Percentiles rank a stretch among this genome's conserved stretches.
phyloP scores from a whole-genome alignment of 2,797 vertebrate genomes.

The Sebastes glaucus region DNA sequence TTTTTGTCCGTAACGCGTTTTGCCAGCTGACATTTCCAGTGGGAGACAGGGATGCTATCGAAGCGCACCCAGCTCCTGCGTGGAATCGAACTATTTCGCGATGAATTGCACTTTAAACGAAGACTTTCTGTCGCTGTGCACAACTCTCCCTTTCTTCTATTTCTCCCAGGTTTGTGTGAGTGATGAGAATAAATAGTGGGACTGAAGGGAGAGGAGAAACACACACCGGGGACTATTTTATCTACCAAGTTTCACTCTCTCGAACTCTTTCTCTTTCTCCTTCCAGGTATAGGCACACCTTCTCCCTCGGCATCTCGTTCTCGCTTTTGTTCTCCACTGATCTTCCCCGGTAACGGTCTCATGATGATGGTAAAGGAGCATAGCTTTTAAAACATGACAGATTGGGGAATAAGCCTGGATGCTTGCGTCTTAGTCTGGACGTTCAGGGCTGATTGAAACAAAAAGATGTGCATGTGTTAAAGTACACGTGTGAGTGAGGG shows the following conservation, averaged over 20 bases:
- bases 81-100: constrained; percentile 22
- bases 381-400: not conserved
- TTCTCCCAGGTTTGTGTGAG: constrained; percentile 34
- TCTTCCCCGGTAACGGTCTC: not conserved
- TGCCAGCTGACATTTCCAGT: constrained; percentile 37
- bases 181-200: constrained; percentile 52
- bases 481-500: not conserved
- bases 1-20: constrained; percentile 10
- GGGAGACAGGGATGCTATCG: not conserved
- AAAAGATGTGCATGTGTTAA: not conserved
- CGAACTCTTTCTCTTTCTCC: constrained; percentile 8
- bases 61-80: not conserved
- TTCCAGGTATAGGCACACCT: constrained; percentile 11
- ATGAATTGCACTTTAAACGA: constrained; percentile 37
- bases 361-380: not conserved
- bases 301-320: constrained; percentile 18
- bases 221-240: constrained; percentile 38
- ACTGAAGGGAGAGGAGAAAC: constrained; percentile 32
- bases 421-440: not conserved
- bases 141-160: constrained; percentile 10
- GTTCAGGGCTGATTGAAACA: not conserved
- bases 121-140: not conserved
- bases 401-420: not conserved
- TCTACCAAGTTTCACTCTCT: constrained; percentile 25
- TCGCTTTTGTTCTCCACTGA: constrained; percentile 27